These are phyloP conservation scores for Cynaeus angustus DNA, from an alignment of 2,888 invertebrate species.

Conservation along the genomic window DNA sequence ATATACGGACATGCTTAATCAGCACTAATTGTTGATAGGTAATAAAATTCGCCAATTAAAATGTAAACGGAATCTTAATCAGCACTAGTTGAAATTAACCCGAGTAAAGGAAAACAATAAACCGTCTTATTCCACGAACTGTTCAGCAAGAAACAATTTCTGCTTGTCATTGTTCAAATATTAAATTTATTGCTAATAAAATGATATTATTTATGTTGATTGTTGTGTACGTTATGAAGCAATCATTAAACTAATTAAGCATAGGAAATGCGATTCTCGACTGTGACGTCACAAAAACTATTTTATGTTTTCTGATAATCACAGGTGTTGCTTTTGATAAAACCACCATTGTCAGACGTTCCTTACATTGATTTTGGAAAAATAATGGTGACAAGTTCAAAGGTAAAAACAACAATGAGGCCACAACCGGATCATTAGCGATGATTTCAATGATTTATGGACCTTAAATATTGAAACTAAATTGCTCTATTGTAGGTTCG, in stretches of 20 bases:
- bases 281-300: constrained; percentile 16
- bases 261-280: constrained; percentile 8
- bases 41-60: constrained; percentile 20
- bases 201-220: constrained; percentile 26
- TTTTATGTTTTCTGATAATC: background rate
- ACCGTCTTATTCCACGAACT: constrained; percentile 10
- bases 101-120: constrained; percentile 14
- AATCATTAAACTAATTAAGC: constrained; percentile 32
- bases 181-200: constrained; percentile 32
- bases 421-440: background rate
- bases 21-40: constrained; percentile 4
- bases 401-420: background rate
- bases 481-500: background rate
- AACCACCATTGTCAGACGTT: too few relatives aligned
- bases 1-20: background rate
- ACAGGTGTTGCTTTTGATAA: background rate
- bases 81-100: constrained; percentile 1
- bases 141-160: background rate
- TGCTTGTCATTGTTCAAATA: constrained; percentile 22
- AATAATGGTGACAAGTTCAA: constrained; percentile 8
- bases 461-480: background rate
- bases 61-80: constrained; percentile 24
- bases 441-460: constrained; percentile 18
- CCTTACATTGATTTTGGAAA: constrained; percentile 18
- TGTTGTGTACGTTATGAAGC: constrained; percentile 14